Base-by-base conservation (phyloP, 2,888 invertebrate species). In the Lithophane leautieri region DNA sequence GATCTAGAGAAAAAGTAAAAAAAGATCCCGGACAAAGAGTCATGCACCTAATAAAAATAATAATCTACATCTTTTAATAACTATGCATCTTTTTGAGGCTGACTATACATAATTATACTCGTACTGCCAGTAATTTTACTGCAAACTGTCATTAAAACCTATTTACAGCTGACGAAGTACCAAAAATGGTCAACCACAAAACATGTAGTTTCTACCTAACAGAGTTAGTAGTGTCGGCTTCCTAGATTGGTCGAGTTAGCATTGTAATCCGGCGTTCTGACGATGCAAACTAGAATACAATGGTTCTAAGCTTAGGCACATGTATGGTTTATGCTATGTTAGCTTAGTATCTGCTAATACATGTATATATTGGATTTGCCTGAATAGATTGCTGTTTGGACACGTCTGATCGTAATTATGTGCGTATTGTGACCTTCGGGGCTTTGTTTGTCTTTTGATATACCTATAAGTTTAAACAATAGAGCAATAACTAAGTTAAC, bases 251-350 rank as follows among this genome's bases (percentile, higher is more conserved):
- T 42, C 34, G 61, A 70, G 81, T 79, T 76, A 74, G 56, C 71
- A 66, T 71, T 73, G 56, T 73, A 63, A 77, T 76, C 67, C 67
- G 40, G 16, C 63, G 76, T 58, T 71, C 66, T 66, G 62, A 69
- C 72, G 62, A 73, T 69, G 72, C 78, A 84, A 82, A 86, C 78
- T 79, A 63, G n/a, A 73, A 71, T 16, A 84, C 84, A 86, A 86
- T 79, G 25, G 81, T 47, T n/a, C 25, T 71, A 68, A 65, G 78
- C 72, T 72, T 71, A 56, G 11, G 62, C 50, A 62, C 34, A 84
- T 60, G 7, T 58, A 52, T 28, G 34, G 12, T 50, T 62, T 56
- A 7, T 25, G n/a, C n/a, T 61, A 19, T 52, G 47, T 68, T 60
- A 50, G 44, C 16, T 71, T 4, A 66, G 42, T 76, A 79, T 75